Evolutionary conservation across 2,113 vertebrate genomes (phyloP), one percentile per base, ranked within the genome.

Genomic region (Ciconia boyciana): DNA sequence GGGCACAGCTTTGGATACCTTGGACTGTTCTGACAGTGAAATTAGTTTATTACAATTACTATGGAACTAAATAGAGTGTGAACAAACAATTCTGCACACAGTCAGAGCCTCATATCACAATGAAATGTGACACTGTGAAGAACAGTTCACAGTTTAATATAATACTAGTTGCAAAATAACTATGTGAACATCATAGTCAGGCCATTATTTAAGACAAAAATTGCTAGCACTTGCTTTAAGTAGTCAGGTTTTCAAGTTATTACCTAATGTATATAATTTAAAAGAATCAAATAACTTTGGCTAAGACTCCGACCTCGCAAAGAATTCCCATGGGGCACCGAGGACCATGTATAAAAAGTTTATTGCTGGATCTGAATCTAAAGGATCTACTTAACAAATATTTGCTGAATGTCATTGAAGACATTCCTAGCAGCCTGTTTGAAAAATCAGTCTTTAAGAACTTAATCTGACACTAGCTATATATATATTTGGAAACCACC

Each of bases 111-210:
- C 34, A 31, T 58, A 70, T 83, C 54, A 69, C 68, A 87, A 88
- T 83, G 48, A 82, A 94, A 96, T 91, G 34, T 71, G 84, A 70
- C 87, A 65, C 85, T 70, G 34, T 79, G 88, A 93, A 94, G 62
- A 95, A 55, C 28, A 57, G 25, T 89, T 87, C 32, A 62, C 26
- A 83, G 54, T 94, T 91, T 94, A 85, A 89, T 81, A 75, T 22
- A 87, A 41, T n/a, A 39, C 7, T 41, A 3, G 13, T 55, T 93
- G 25, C 26, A 92, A 91, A 96, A 86, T 87, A 91, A 66, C 66
- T 76, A 21, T 16, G 10, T 29, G 61, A 92, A 58, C 34, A 94
- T 83, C 43, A 15, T 31, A 82, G 31, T 49, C 44, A 72, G 15
- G 8, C 18, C 32, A 70, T 93, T 93, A 90, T 69, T 94, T 87